A percentile compares a stretch with the other conserved stretches of the same genome.
phyloP scores from a whole-genome alignment of 30 jellyfish, hydroid and myxozoan species.

The Clytia hemisphaerica region DNA sequence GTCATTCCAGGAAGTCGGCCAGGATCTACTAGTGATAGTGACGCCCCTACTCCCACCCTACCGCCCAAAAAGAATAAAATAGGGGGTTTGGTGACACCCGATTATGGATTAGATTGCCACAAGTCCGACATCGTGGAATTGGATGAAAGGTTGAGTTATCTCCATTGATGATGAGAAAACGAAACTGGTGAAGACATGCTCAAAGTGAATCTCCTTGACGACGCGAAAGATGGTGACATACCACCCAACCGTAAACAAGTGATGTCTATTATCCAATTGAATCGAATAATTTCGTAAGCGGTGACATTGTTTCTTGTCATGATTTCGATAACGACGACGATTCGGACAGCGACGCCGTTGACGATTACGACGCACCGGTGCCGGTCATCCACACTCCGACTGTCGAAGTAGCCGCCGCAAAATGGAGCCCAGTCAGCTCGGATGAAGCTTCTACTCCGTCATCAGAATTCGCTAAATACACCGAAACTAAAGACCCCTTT shows the following conservation, averaged over 20 bases:
- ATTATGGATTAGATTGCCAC: background rate
- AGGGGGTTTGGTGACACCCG: background rate
- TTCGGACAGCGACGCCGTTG: background rate
- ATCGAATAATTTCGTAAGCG: too few relatives aligned
- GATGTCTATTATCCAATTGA: slow-evolving; percentile 12
- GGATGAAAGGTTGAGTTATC: background rate
- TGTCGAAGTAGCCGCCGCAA: background rate
- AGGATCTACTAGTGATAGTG: background rate
- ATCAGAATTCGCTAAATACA: background rate
- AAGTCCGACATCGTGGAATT: background rate
- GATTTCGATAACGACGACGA: slow-evolving; percentile 1
- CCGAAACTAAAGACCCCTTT: slow-evolving; percentile 40
- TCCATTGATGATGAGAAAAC: slow-evolving; percentile 6
- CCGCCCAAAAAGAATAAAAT: slow-evolving; percentile 47
- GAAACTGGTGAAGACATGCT: background rate
- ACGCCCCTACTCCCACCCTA: slow-evolving; percentile 42
- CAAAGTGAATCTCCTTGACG: background rate
- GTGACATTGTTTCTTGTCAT: too few relatives aligned
- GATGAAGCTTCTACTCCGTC: slow-evolving; percentile 39
- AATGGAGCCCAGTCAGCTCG: slow-evolving; percentile 13
- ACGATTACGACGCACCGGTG: slow-evolving; percentile 28
- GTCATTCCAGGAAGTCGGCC: background rate
- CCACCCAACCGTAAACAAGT: background rate
- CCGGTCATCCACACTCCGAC: background rate
- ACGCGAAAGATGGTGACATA: background rate